Evolutionary conservation across 1,140 invertebrate species (phyloP).

Genomic region (Formica exsecta): DNA sequence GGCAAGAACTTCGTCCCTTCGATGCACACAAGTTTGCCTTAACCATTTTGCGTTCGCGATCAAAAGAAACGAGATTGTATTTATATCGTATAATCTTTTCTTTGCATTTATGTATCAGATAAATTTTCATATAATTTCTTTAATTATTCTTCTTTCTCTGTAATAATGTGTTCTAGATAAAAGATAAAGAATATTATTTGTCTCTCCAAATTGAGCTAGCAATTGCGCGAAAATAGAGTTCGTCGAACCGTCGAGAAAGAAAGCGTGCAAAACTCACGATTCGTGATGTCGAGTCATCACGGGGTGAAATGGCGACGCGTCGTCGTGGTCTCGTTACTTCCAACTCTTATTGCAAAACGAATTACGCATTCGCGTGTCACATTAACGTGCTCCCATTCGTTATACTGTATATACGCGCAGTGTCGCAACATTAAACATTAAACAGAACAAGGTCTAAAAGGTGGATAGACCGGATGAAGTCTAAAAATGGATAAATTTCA

Average conservation of each 20-base stretch:
- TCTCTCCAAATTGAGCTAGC: background rate
- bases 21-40: constrained; percentile 34
- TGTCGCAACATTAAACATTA: background rate
- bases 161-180: constrained; percentile 1
- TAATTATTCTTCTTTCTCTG: background rate
- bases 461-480: no score
- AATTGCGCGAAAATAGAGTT: constrained; percentile 31
- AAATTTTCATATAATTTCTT: constrained; percentile 12
- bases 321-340: constrained; percentile 48
- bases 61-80: background rate
- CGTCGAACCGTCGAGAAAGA: constrained; percentile 41
- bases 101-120: background rate
- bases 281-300: constrained; percentile 21
- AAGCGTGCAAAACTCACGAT: constrained; percentile 45
- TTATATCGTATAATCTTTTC: background rate
- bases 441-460: background rate
- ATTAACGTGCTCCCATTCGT: constrained; percentile 6
- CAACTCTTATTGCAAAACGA: constrained; percentile 31
- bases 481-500: background rate
- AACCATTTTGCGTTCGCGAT: constrained; percentile 26
- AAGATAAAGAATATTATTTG: background rate
- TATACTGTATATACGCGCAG: background rate
- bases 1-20: constrained; percentile 29
- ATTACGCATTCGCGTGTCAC: constrained; percentile 60
- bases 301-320: constrained; percentile 43